phyloP scores from a whole-genome alignment of 2,113 vertebrate genomes.

The Xyliphius kryptos region DNA sequence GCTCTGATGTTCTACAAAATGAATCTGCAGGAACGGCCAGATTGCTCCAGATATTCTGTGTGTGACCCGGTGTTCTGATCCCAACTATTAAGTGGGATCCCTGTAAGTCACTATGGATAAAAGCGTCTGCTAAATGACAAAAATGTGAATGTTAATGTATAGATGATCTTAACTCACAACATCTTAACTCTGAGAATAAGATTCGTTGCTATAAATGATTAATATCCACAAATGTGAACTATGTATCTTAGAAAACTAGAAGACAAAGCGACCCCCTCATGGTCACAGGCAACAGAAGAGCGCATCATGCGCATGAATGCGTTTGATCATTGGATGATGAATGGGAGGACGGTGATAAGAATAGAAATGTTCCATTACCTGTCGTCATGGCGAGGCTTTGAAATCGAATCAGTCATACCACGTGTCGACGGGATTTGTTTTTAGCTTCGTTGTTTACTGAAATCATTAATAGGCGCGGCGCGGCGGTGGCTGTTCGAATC shows the following conservation, averaged over 20 bases:
- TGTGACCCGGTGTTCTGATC: too few species aligned
- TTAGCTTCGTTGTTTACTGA: background rate
- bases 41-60: too few species aligned
- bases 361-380: background rate
- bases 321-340: background rate
- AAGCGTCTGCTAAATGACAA: too few species aligned
- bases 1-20: too few species aligned
- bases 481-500: background rate
- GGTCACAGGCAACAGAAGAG: too few species aligned
- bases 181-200: background rate
- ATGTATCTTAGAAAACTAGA: background rate
- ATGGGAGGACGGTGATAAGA: too few species aligned
- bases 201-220: background rate
- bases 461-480: background rate
- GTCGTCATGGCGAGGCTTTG: background rate
- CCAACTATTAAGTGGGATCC: too few species aligned
- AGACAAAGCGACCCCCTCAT: background rate
- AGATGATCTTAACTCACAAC: too few species aligned
- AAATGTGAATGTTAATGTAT: too few species aligned
- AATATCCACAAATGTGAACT: background rate
- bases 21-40: too few species aligned
- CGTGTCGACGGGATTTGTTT: background rate
- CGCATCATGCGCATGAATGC: too few species aligned
- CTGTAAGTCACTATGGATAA: too few species aligned
- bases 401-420: background rate